These are phyloP conservation scores for Hippopotamyrus pictus DNA, from an alignment of 2,797 vertebrate species.

Conservation along the genomic window DNA sequence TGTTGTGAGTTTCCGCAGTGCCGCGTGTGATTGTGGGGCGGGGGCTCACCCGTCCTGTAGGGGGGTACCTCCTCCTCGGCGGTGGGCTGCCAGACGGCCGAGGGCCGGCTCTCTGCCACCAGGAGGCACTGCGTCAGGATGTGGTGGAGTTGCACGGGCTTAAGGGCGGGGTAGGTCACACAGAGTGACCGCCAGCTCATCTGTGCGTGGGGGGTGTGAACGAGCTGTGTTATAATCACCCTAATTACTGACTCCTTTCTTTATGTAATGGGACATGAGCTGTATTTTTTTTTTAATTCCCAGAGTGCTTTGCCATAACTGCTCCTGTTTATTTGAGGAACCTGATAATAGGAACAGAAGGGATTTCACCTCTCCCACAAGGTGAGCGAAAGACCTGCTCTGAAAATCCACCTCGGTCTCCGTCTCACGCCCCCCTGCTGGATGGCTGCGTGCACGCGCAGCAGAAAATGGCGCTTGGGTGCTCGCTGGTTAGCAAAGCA, in stretches of 20 bases:
- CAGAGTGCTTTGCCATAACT: not conserved
- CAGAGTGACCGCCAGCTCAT: constrained; percentile 57
- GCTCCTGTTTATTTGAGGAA: not conserved
- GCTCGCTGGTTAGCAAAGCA: not conserved
- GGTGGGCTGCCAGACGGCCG: not conserved
- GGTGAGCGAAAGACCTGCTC: not conserved
- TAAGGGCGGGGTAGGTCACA: constrained; percentile 57
- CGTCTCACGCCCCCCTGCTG: not conserved
- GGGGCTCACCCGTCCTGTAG: constrained; percentile 3
- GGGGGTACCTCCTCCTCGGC: not conserved
- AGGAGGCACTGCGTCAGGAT: constrained; percentile 47
- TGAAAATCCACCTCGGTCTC: not conserved
- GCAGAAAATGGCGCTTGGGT: not conserved
- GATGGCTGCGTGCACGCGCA: not conserved
- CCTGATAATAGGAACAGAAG: not conserved
- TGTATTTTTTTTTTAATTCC: not conserved
- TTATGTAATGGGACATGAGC: not conserved
- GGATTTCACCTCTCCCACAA: not conserved
- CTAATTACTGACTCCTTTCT: not conserved
- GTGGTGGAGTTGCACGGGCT: constrained; percentile 67
- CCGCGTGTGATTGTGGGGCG: not conserved
- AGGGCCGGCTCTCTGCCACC: not conserved
- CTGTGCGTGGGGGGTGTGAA: constrained; percentile 4
- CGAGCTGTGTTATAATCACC: not conserved
- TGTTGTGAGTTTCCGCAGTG: not conserved